phyloP scores from a whole-genome alignment of 2,797 vertebrate species.

The Emys orbicularis region DNA sequence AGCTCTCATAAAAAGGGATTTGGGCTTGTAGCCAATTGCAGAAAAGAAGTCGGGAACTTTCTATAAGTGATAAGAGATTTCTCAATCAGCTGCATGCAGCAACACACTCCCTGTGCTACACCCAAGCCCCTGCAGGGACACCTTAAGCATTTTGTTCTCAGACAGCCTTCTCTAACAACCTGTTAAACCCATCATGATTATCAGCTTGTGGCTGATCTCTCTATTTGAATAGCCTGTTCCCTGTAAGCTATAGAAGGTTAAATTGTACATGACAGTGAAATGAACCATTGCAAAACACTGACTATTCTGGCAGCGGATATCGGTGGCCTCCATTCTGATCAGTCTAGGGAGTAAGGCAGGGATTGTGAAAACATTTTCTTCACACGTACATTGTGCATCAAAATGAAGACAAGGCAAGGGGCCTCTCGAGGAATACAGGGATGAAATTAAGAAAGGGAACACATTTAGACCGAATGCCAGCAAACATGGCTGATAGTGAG shows the following conservation, averaged over 20 bases:
- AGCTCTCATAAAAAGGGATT: not conserved
- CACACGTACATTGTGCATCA: not conserved
- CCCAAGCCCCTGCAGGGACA: not conserved
- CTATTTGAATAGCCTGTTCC: not conserved
- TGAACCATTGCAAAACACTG: not conserved
- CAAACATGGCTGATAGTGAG: not conserved
- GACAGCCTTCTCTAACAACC: not conserved
- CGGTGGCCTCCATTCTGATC: not conserved
- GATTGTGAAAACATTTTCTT: not conserved
- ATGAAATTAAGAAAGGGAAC: not conserved
- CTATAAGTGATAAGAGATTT: not conserved
- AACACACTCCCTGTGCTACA: not conserved
- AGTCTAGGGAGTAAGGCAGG: not conserved
- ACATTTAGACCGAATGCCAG: not conserved
- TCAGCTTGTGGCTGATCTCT: not conserved
- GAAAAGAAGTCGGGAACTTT: not conserved
- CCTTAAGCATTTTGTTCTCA: not conserved
- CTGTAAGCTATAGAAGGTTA: not conserved
- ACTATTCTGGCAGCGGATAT: not conserved
- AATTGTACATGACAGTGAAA: not conserved
- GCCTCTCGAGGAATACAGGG: not conserved
- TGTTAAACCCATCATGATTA: not conserved
- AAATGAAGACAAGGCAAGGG: not conserved
- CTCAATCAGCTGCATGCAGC: not conserved
- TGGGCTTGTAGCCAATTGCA: not conserved